Base-by-base conservation (phyloP, 2,888 invertebrate species). In the Microctonus hyperodae region DNA sequence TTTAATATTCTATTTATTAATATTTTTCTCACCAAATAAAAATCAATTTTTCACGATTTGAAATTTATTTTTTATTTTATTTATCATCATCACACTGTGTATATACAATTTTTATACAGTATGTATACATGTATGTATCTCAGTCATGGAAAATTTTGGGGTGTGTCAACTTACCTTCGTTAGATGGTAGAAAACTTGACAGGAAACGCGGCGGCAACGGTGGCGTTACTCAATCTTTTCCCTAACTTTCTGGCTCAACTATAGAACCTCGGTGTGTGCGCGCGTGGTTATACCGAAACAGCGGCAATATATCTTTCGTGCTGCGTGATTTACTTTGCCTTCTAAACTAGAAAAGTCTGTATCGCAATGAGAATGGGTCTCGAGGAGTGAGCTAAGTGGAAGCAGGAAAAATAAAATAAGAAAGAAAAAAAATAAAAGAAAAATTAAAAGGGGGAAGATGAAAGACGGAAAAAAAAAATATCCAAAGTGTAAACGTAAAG, bases 241-340 rank as follows among this genome's bases (percentile, higher is more conserved):
- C 40, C 28, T 22, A 33, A 37, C 35, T 20, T 23, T 57, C 53
- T 33, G 35, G 44, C 57, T 11, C 37, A 16, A 66, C 61, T 62
- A 51, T 51, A 44, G 6, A 44, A 44, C 16, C 16, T 3, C 1
- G 40, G 16, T 44, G 6, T 44, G 40, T 44, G 40, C n/a, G 11
- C n/a, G 37, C 40, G 40, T 44, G 40, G 40, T 44, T 44, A 20
- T 44, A 44, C 40, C 40, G 40, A 44, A 44, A 44, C 56, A n/a
- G 50, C 56, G 56, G 62, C 62, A 31, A 66, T 66, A 66, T 66
- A 66, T 66, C 66, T 57, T 62, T 62, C 61, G 51, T 48, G 50
- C 48, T 25, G 60, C 60, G 65, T 65, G 65, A 65, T 65, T 65
- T 65, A 65, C 65, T 65, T 65, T 40, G 44, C 40, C 55, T 60